Base-by-base conservation (phyloP, 2,888 invertebrate genomes). In the Aphidius colemani region DNA sequence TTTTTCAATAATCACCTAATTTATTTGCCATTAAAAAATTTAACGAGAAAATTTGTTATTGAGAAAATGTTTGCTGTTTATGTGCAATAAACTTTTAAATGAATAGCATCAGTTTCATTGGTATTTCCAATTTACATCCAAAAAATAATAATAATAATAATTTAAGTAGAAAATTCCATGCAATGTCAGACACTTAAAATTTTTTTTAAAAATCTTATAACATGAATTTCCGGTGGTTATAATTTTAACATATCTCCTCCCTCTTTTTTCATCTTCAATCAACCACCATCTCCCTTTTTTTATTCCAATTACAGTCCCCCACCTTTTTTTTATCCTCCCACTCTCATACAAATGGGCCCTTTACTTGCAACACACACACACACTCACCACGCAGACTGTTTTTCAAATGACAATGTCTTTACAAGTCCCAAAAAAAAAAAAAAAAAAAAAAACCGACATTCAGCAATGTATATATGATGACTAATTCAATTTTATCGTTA, bases 271-370 rank as follows among this genome's bases (percentile, higher is more conserved):
- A 30, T 30, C 30, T 30, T 30, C 30, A 30, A 30, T 30, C 44
- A 53, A 60, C 53, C 43, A 10, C 57, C 13, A 49, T 64, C 63
- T 44, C 65, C 53, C 64, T 45, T 51, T 64, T 45, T 41, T 10
- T 49, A 58, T 48, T 53, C 60, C 59, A 57, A 48, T 56, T 57
- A 48, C 53, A 51, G 41, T 56, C 39, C 13, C 56, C 53, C 53
- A 69, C 62, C 60, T 61, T 30, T 69, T 68, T 65, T 62, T 63
- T 61, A 63, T 53, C 60, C 44, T 48, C 48, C 43, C 61, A 53
- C 50, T 9, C 18, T 50, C 46, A 44, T 50, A 11, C 56, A 41
- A 9, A 63, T 55, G 44, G 53, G 63, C 64, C 57, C 59, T 63
- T 60, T 59, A 57, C 61, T 30, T 60, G 30, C 60, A 58, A 3